These are phyloP conservation scores for Oncorhynchus keta DNA, from an alignment of 2,113 vertebrate genomes.

Conservation along the genomic window DNA sequence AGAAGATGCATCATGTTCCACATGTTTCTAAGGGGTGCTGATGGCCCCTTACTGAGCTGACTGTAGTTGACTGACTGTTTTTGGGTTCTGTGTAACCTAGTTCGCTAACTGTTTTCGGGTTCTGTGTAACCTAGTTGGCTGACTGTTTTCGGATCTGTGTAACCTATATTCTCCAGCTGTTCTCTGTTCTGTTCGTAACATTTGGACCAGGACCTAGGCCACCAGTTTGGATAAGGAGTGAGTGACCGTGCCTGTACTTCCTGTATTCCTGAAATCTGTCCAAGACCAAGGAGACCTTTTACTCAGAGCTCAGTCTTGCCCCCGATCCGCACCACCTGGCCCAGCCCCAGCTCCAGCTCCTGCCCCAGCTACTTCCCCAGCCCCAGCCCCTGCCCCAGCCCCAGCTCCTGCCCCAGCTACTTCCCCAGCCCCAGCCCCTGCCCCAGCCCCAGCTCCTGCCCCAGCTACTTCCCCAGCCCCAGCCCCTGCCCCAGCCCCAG, in stretches of 20 bases:
- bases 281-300: background rate
- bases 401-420: too few species aligned
- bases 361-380: too few species aligned
- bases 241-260: background rate
- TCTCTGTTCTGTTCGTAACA: background rate
- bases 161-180: background rate
- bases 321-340: background rate
- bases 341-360: background rate
- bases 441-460: too few species aligned
- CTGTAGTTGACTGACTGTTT: too few species aligned
- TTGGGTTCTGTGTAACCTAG: too few species aligned
- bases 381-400: too few species aligned
- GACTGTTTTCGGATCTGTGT: background rate
- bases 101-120: too few species aligned
- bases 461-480: background rate
- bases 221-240: background rate
- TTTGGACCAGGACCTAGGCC: background rate
- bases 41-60: too few species aligned
- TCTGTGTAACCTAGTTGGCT: too few species aligned
- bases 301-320: slow-evolving; percentile 51
- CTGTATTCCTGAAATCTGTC: background rate
- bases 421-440: background rate
- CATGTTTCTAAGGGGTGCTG: too few species aligned
- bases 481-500: too few species aligned
- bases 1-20: too few species aligned